A percentile compares a stretch with the other conserved stretches of the same genome.
These are phyloP conservation scores for Rhinichthys osculus DNA, from an alignment of 2,797 vertebrate genomes.

Conservation along the genomic window DNA sequence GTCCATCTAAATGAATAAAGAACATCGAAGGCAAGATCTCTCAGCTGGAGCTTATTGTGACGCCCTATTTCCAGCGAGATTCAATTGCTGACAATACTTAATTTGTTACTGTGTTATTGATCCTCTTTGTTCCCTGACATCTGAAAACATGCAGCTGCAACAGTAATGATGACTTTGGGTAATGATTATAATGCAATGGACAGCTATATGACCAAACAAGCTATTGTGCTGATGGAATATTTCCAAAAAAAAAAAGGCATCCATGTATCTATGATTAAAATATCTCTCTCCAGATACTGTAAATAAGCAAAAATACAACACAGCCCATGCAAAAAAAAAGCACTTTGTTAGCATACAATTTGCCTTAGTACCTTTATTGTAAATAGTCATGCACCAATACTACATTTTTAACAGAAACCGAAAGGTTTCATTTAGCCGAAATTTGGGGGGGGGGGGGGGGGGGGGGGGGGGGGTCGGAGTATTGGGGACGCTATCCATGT, in stretches of 20 bases:
- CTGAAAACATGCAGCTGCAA: slow-evolving; percentile 68
- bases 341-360: background rate
- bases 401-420: too few species aligned
- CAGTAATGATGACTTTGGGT: slow-evolving; percentile 60
- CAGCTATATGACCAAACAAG: slow-evolving; percentile 32
- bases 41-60: slow-evolving; percentile 57
- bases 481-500: background rate
- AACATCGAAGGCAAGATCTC: slow-evolving; percentile 53
- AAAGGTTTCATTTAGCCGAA: too few species aligned
- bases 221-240: slow-evolving; percentile 24
- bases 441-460: background rate
- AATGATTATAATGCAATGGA: slow-evolving; percentile 58
- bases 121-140: slow-evolving; percentile 64
- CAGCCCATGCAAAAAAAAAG: background rate
- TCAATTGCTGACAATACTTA: slow-evolving; percentile 66
- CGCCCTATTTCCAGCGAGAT: slow-evolving; percentile 57
- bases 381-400: too few species aligned
- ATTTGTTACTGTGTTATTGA: slow-evolving; percentile 72
- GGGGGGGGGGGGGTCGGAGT: background rate
- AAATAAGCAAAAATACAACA: background rate
- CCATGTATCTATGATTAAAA: background rate
- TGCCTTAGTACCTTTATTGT: background rate
- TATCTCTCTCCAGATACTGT: background rate
- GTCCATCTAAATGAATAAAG: slow-evolving; percentile 59
- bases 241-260: background rate